Percentiles rank a stretch among this genome's conserved stretches.
These are phyloP conservation scores for Brachystomella parvula DNA, from an alignment of 1,140 invertebrate genomes.

Conservation along the genomic window DNA sequence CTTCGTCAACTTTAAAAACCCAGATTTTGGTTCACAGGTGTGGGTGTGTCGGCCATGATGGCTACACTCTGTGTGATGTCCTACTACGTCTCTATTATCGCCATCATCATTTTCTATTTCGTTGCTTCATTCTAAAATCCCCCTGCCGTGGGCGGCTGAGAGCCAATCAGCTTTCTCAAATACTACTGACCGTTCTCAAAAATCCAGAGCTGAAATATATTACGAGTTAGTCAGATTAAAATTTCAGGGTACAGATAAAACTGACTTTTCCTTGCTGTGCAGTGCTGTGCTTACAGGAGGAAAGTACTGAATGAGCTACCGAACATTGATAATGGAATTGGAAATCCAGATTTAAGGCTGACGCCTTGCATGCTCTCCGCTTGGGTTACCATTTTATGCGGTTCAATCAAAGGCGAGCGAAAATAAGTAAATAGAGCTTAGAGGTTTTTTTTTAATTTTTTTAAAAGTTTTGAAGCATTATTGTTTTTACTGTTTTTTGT, in stretches of 20 bases:
- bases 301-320: conserved; percentile 51
- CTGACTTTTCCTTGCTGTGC: too few species aligned
- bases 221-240: too few species aligned
- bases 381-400: conserved; percentile 66
- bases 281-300: conserved; percentile 48
- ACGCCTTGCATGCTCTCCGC: conserved; percentile 58
- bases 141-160: conserved; percentile 43
- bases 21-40: conserved; percentile 40
- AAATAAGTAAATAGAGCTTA: too few species aligned
- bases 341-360: conserved; percentile 64
- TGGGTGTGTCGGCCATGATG: conserved; percentile 39
- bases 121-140: conserved; percentile 39
- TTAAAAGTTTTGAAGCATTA: too few species aligned
- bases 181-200: too few species aligned
- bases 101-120: conserved; percentile 41
- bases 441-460: too few species aligned
- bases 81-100: conserved; percentile 38
- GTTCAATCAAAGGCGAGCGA: too few species aligned
- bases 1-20: background rate
- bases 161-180: too few species aligned
- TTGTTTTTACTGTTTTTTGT: too few species aligned
- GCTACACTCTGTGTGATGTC: conserved; percentile 20
- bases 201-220: too few species aligned
- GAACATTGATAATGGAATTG: conserved; percentile 61
- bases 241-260: too few species aligned